Evolutionary conservation across 2,888 invertebrate genomes (phyloP), one percentile per base, ranked within the genome.

Genomic region (Eupithecia exiguata): DNA sequence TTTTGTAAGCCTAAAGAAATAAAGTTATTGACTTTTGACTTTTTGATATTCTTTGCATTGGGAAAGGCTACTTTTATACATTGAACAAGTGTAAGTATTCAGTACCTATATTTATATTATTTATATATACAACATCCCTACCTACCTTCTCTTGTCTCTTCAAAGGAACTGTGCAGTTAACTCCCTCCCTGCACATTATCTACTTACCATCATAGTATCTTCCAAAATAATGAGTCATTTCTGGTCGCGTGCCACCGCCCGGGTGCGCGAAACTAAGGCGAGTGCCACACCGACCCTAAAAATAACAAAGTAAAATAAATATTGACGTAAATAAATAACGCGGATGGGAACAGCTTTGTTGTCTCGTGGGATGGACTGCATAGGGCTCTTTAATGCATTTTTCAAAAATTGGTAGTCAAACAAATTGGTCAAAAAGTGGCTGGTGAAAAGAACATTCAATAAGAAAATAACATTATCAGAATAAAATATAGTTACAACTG

Each of bases 281-380:
- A 65, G 63, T 65, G 63, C 36, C 38, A 65, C 63, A 65, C 63
- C 63, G 63, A 65, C 63, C 63, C 63, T 65, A 35, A 83, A 53
- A 58, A 82, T 81, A 83, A 84, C 83, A 84, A 86, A 84, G 85
- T 87, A 85, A 87, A 87, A 87, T 86, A 88, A 88, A 86, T 84
- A 89, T 85, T 82, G 79, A 74, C 80, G 76, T 84, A 82, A 86
- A 86, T 85, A 87, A 88, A 87, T 87, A 87, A 88, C 82, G 79
- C 74, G 69, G 82, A 82, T 82, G 85, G 80, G 77, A 77, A 80
- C 80, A 83, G 84, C 81, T 74, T 69, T 66, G 83, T 81, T 78
- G 78, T 77, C 80, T 76, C 84, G 83, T 87, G 86, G 83, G 86
- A 85, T 84, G 87, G 86, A 84, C 79, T 73, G 79, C 79, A 80